Percentiles rank a stretch among this genome's conserved stretches.
Evolutionary conservation across 2,797 vertebrate species (phyloP).

Genomic region (Lacerta agilis): DNA sequence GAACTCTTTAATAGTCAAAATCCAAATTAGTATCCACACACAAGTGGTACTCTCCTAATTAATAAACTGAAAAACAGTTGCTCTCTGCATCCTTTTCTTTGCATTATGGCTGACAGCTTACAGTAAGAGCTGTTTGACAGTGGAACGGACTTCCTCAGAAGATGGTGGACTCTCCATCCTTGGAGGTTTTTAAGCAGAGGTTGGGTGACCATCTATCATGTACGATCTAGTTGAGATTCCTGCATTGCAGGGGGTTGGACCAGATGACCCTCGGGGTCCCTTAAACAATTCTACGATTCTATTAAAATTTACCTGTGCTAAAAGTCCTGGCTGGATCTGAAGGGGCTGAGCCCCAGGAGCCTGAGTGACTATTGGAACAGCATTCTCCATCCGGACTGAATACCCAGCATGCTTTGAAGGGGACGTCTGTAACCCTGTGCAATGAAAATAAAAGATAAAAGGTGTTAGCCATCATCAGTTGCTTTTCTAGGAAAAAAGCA

Average conservation of each 20-base stretch:
- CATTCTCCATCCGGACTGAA: constrained; percentile 97
- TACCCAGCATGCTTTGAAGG: constrained; percentile 97
- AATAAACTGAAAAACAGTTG: constrained; percentile 2
- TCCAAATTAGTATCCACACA: background rate
- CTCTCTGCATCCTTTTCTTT: accelerated
- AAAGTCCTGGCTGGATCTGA: constrained; percentile 96
- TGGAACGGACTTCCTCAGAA: too few relatives aligned
- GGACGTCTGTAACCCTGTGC: constrained; percentile 93
- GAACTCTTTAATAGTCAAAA: background rate
- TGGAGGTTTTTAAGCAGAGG: too few relatives aligned
- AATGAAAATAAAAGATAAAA: constrained; percentile 40
- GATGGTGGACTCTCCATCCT: too few relatives aligned
- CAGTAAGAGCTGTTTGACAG: too few relatives aligned
- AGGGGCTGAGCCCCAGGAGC: constrained; percentile 95
- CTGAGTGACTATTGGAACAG: constrained; percentile 98
- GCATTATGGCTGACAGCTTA: too few relatives aligned
- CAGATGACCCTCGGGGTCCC: too few relatives aligned
- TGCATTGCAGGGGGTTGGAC: too few relatives aligned
- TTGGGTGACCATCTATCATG: too few relatives aligned
- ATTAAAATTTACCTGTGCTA: constrained; percentile 90
- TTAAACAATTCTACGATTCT: too few relatives aligned
- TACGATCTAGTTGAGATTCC: too few relatives aligned
- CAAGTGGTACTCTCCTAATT: background rate
- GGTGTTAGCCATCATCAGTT: constrained; percentile 43
- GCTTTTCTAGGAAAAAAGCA: background rate